Conservation (phyloP, 30 jellyfish, hydroid and myxozoan species). For the Hydractinia echinata region DNA sequence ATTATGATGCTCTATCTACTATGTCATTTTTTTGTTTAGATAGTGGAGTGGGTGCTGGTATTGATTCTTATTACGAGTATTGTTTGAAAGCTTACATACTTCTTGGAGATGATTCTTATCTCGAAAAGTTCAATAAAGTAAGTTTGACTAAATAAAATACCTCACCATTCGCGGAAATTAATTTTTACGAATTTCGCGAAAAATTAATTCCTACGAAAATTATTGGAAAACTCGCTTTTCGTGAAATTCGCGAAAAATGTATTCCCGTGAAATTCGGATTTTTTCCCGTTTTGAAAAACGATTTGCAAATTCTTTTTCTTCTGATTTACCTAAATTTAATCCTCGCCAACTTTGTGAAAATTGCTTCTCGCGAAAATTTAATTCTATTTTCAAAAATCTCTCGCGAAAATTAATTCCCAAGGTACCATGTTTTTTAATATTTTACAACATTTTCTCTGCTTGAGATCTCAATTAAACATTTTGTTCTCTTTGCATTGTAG, state of each 20-base stretch:
- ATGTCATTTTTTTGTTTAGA: slow-evolving; percentile 34
- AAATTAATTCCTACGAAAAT: no score
- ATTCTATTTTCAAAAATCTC: no score
- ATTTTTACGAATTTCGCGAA: no score
- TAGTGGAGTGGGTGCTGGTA: slow-evolving; percentile 97
- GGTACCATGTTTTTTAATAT: no score
- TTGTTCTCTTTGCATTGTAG: slow-evolving; percentile 22
- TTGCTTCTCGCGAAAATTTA: background rate
- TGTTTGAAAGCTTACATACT: slow-evolving; percentile 92
- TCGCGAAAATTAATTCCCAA: no score
- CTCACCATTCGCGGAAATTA: no score
- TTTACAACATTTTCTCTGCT: no score
- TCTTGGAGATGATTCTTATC: slow-evolving; percentile 84
- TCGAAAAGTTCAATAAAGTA: slow-evolving; percentile 78
- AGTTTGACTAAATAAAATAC: background rate
- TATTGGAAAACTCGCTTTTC: no score
- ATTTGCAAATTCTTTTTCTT: background rate
- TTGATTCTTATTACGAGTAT: slow-evolving; percentile 92
- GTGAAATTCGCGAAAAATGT: no score
- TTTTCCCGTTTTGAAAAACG: background rate
- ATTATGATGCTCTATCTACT: background rate
- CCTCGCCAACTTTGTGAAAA: background rate
- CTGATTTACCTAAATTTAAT: background rate
- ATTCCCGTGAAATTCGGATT: background rate
- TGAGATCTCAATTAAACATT: no score